Conservation (phyloP, 2,797 vertebrate species). For the Pseudocheirus occidentalis region DNA sequence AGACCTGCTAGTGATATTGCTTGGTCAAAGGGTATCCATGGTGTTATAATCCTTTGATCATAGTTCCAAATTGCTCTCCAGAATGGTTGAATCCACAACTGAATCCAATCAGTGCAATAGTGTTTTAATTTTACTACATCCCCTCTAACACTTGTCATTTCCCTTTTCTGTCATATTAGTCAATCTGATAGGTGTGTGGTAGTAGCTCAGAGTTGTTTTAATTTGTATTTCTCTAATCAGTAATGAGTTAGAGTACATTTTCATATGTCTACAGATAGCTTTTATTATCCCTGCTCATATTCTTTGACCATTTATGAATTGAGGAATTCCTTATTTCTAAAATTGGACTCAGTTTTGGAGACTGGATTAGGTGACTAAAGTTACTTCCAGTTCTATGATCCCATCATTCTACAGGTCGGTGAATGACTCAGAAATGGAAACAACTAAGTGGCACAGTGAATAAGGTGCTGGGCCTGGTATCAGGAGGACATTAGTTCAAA, state of each 20-base stretch:
- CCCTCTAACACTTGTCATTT: not conserved
- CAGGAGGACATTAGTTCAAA: slow-evolving; percentile 4
- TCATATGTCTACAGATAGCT: not conserved
- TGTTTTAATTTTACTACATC: not conserved
- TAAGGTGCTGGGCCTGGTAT: not conserved
- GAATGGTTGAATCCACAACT: not conserved
- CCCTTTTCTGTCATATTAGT: not conserved
- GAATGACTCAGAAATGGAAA: not conserved
- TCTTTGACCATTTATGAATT: not conserved
- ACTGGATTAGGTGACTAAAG: not conserved
- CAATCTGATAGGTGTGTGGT: not conserved
- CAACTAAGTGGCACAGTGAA: not conserved
- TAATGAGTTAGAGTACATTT: not conserved
- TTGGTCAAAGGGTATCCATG: not conserved
- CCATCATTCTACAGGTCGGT: not conserved
- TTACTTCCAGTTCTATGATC: not conserved
- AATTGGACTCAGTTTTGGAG: not conserved
- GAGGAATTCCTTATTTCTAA: not conserved
- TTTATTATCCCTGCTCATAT: not conserved
- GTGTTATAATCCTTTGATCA: too few relatives aligned
- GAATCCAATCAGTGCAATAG: not conserved
- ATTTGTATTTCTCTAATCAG: not conserved
- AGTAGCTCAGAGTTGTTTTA: not conserved
- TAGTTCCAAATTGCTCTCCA: not conserved
- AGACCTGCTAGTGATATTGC: not conserved